A percentile compares a stretch with the other conserved stretches of the same genome.
These are phyloP conservation scores for Papilio polyxenes DNA, from an alignment of 1,140 invertebrate genomes.

Conservation along the genomic window DNA sequence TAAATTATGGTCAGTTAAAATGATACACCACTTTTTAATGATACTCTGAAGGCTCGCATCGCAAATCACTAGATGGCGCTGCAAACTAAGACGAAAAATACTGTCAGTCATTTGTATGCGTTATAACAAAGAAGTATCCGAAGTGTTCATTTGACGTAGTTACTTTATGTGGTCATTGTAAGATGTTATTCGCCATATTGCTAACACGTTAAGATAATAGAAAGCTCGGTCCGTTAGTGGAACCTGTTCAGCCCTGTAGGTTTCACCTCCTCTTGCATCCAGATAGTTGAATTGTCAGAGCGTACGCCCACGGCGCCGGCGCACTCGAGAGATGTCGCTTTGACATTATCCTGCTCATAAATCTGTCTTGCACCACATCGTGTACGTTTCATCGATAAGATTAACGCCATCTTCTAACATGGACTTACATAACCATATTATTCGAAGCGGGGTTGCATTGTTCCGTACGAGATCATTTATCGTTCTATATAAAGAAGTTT, in stretches of 20 bases:
- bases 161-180: background rate
- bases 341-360: conserved; percentile 60
- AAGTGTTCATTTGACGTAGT: background rate
- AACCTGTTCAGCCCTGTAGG: conserved; percentile 37
- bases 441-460: conserved; percentile 41
- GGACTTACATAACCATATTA: conserved; percentile 46
- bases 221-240: conserved; percentile 30
- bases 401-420: conserved; percentile 49
- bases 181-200: conserved; percentile 18
- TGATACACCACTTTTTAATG: background rate
- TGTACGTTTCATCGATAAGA: conserved; percentile 56
- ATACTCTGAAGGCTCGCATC: background rate
- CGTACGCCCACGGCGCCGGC: conserved; percentile 53
- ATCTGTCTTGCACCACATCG: conserved; percentile 62
- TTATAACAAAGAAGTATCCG: background rate
- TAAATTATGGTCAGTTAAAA: too few relatives aligned
- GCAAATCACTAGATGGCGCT: background rate
- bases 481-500: conserved; percentile 39
- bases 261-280: conserved; percentile 40
- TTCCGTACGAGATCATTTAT: conserved; percentile 40
- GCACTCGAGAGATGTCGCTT: conserved; percentile 52
- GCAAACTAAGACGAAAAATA: background rate
- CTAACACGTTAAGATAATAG: conserved; percentile 15
- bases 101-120: background rate
- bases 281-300: conserved; percentile 52